phyloP scores from a whole-genome alignment of 2,113 vertebrate species.

The Cisticola juncidis region DNA sequence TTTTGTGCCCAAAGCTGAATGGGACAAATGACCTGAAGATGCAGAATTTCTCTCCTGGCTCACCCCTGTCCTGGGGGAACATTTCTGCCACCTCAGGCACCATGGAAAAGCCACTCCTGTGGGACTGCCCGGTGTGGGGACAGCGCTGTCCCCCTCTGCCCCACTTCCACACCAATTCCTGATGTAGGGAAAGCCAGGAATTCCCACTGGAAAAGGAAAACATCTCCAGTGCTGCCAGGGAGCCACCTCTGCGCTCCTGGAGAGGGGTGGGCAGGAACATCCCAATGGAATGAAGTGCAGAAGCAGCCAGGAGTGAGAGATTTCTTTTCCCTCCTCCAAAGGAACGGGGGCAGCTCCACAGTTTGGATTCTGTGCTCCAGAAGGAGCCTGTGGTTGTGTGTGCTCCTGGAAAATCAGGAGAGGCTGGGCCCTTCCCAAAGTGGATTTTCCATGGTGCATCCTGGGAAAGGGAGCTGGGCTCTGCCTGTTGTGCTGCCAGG shows the following conservation, averaged over 20 bases:
- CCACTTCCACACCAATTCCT: rapidly evolving
- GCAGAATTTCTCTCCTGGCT: background rate
- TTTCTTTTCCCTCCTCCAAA: background rate
- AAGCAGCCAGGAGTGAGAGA: background rate
- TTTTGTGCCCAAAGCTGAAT: background rate
- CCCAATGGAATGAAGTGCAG: rapidly evolving
- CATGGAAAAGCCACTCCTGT: rapidly evolving
- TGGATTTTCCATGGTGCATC: background rate
- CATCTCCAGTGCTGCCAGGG: background rate
- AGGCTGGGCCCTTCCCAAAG: background rate
- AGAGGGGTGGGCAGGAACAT: background rate
- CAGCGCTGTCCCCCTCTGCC: background rate
- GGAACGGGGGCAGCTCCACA: background rate
- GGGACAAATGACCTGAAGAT: background rate
- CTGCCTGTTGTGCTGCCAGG: rapidly evolving
- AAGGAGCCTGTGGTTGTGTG: rapidly evolving
- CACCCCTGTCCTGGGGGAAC: background rate
- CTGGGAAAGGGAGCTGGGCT: background rate
- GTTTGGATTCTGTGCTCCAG: background rate
- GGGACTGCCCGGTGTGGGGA: background rate
- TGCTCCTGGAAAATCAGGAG: background rate
- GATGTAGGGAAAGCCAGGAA: background rate
- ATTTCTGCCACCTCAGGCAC: background rate
- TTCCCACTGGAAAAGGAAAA: background rate
- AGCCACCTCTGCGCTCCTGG: rapidly evolving